phyloP scores from a whole-genome alignment of 2,888 invertebrate species.

The Drosophila hawaiiensis region DNA sequence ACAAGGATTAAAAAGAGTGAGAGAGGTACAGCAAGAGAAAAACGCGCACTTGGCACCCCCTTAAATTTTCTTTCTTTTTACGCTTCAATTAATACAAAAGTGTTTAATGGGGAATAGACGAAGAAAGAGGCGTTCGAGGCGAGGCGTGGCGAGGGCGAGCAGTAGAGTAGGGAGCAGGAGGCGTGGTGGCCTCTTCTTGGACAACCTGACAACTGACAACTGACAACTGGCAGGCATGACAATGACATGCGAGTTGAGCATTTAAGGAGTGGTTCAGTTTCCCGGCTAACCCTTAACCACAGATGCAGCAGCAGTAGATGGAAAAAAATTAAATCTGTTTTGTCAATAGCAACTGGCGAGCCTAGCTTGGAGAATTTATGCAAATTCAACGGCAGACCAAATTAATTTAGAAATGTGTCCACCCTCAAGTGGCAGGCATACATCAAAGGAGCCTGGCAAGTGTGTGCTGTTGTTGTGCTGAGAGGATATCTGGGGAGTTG shows the following conservation, averaged over 20 bases:
- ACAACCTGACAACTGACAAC: conserved; percentile 64
- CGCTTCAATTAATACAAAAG: conserved; percentile 81
- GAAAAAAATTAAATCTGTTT: conserved; percentile 47
- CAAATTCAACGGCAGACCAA: conserved; percentile 64
- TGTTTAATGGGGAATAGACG: conserved; percentile 63
- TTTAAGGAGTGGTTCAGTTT: conserved; percentile 30
- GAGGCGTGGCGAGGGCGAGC: conserved; percentile 2
- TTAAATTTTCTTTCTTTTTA: conserved; percentile 76
- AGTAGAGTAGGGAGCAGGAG: conserved; percentile 9
- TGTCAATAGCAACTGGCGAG: conserved; percentile 55
- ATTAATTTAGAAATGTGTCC: conserved; percentile 76
- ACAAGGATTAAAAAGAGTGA: conserved; percentile 53
- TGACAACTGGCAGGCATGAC: conserved; percentile 55
- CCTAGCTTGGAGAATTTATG: conserved; percentile 59
- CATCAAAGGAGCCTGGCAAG: conserved; percentile 46
- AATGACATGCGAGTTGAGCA: conserved; percentile 62
- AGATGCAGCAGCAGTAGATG: not conserved
- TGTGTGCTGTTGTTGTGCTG: not conserved
- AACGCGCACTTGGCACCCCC: conserved; percentile 43
- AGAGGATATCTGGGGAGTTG: conserved; percentile 5
- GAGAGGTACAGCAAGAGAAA: conserved; percentile 23
- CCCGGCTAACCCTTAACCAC: conserved; percentile 54
- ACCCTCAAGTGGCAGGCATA: conserved; percentile 69
- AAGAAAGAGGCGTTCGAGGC: conserved; percentile 5
- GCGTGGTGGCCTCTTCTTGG: conserved; percentile 40